Conservation (phyloP, 2,888 invertebrate species). For the Spisula solida region DNA sequence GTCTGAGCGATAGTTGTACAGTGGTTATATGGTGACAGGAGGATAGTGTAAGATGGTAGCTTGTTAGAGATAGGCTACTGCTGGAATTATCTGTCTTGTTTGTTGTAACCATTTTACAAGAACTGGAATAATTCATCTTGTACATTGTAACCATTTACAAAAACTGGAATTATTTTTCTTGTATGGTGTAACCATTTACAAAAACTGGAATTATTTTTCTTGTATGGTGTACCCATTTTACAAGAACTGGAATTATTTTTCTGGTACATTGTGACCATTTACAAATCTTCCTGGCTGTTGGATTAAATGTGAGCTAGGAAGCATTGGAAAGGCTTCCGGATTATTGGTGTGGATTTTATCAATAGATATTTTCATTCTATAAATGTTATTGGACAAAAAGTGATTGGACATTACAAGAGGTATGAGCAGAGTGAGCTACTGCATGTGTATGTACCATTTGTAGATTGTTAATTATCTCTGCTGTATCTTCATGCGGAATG, state of each 20-base stretch:
- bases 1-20: constrained; percentile 14
- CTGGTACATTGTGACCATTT: not conserved
- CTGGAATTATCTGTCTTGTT: not conserved
- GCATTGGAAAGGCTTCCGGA: not conserved
- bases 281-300: not conserved
- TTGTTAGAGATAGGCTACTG: no score
- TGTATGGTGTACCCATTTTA: no score
- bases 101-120: not conserved
- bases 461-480: not conserved
- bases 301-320: not conserved
- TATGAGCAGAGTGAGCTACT: no score
- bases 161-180: not conserved
- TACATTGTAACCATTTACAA: not conserved
- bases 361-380: not conserved
- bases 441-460: no score
- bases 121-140: no score
- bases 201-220: no score
- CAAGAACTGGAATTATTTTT: not conserved
- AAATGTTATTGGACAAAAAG: not conserved
- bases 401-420: no score
- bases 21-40: not conserved
- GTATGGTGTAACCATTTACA: no score
- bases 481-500: no score
- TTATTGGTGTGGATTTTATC: not conserved
- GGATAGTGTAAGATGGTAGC: not conserved